A percentile compares a stretch with the other conserved stretches of the same genome.
These are phyloP conservation scores for Accipiter cooperii DNA, from an alignment of 2,113 vertebrate species.

Conservation along the genomic window DNA sequence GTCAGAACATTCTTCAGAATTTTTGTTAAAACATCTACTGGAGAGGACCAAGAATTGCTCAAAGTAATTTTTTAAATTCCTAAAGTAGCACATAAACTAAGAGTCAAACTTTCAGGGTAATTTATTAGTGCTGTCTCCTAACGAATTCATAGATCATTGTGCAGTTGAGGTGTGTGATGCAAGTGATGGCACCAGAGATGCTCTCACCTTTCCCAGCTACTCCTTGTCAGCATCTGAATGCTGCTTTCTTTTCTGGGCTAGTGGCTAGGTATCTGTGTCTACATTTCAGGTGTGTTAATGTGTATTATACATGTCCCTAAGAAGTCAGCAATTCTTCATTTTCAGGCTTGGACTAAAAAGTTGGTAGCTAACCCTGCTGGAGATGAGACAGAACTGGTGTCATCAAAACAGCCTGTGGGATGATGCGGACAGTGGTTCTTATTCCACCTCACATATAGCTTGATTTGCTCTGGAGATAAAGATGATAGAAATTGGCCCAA, in stretches of 20 bases:
- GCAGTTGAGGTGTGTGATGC: not conserved
- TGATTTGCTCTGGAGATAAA: not conserved
- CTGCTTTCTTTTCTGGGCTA: not conserved
- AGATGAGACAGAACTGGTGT: not conserved
- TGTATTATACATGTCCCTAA: not conserved
- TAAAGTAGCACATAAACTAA: not conserved
- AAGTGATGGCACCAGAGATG: not conserved
- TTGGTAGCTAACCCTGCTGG: not conserved
- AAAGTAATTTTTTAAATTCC: not conserved
- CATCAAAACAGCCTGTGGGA: not conserved
- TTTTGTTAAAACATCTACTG: not conserved
- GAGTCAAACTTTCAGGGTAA: not conserved
- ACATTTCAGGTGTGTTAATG: not conserved
- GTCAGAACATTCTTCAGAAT: not conserved
- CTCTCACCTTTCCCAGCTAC: not conserved
- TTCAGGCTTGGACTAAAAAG: not conserved
- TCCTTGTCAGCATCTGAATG: not conserved
- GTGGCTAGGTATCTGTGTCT: not conserved
- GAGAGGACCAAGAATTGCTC: not conserved
- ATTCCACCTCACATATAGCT: not conserved
- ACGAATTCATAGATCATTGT: not conserved
- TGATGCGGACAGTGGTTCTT: not conserved
- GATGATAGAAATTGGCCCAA: not conserved
- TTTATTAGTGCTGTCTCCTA: not conserved
- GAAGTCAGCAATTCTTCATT: not conserved